A percentile compares a stretch with the other conserved stretches of the same genome.
Conservation (phyloP, 1,140 invertebrate species). For the Ectropis grisescens region DNA sequence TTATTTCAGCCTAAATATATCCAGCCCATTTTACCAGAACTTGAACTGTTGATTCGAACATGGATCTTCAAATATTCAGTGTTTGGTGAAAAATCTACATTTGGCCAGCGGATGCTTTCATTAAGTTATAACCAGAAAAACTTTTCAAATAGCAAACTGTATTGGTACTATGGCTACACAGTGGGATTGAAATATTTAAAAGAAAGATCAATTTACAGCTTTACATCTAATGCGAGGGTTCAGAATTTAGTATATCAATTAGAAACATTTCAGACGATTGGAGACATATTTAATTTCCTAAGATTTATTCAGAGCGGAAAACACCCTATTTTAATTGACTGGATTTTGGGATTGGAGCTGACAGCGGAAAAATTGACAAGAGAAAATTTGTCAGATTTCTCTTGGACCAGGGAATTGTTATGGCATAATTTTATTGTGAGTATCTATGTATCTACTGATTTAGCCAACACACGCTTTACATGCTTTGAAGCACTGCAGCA, state of each 20-base stretch:
- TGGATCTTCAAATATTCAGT: constrained; percentile 73
- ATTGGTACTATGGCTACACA: constrained; percentile 69
- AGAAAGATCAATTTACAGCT: constrained; percentile 65
- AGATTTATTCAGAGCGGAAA: constrained; percentile 74
- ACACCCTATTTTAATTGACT: constrained; percentile 73
- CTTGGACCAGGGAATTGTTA: constrained; percentile 75
- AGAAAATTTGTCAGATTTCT: constrained; percentile 71
- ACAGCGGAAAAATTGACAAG: constrained; percentile 60
- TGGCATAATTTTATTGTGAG: constrained; percentile 79
- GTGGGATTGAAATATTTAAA: constrained; percentile 69
- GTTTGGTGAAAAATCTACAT: constrained; percentile 66
- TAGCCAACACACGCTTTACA: neutral
- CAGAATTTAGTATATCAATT: constrained; percentile 63
- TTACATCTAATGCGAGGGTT: constrained; percentile 61
- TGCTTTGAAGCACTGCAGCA: neutral
- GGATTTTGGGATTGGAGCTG: constrained; percentile 67
- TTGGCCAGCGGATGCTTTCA: constrained; percentile 75
- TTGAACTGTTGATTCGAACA: constrained; percentile 71
- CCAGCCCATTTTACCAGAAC: constrained; percentile 68
- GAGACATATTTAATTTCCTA: constrained; percentile 73
- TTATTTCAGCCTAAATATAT: constrained; percentile 67
- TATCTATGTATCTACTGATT: too few relatives aligned
- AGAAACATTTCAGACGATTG: constrained; percentile 69
- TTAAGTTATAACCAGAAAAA: constrained; percentile 70
- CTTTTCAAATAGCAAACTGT: constrained; percentile 63